Evolutionary conservation across 2,888 invertebrate species (phyloP), one percentile per base, ranked within the genome.

Genomic region (Eupithecia vulgata): DNA sequence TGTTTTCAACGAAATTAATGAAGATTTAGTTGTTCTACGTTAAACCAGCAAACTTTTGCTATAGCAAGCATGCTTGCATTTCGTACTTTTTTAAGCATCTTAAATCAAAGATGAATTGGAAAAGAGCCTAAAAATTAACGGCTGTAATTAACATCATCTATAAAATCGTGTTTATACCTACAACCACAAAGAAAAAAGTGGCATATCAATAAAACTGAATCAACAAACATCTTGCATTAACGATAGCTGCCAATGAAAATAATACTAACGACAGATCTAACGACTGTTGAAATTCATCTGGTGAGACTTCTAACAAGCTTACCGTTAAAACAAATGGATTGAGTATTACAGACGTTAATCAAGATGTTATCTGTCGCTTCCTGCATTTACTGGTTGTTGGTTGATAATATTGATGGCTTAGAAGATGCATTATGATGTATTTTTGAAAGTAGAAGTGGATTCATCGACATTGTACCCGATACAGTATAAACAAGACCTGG

Each of bases 321-420:
- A 69, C 71, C 72, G 74, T 75, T 78, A 78, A 80, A 82, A 82
- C 81, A 81, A 82, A 87, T 85, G 81, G 81, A 84, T 85, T 80
- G 76, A 78, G 77, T 86, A 84, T 83, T 81, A 84, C 81, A 84
- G 85, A 84, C 82, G 82, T 82, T 85, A 83, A 87, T 86, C 82
- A 82, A 86, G 85, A 87, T 88, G 78, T 81, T 85, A 88, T 88
- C 87, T 78, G 65, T 71, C 75, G 83, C 83, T 88, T 85, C 85
- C 82, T 84, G 83, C 82, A 78, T 80, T 81, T 77, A 77, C 71
- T 62, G 65, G 6, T 67, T 25, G 70, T 61, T 61, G 59, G 65
- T 57, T 52, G 57, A 67, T 68, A 75, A 71, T 70, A 72, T 70
- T 75, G 68, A 75, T 65, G 45, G 37, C 52, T 45, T 5, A 1